phyloP scores from a whole-genome alignment of 2,113 vertebrate genomes.

The Delphinapterus leucas region DNA sequence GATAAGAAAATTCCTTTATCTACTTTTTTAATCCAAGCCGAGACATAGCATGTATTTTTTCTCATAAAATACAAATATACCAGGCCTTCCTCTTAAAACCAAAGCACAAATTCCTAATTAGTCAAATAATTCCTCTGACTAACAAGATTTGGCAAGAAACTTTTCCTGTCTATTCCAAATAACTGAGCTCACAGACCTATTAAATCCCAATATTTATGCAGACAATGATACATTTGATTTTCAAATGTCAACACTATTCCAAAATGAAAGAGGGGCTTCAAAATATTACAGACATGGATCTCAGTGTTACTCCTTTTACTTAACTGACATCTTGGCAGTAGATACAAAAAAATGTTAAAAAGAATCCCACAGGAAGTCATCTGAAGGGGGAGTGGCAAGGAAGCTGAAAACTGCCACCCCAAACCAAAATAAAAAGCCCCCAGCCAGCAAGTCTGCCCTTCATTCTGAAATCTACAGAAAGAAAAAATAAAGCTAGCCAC shows the following conservation, averaged over 20 bases:
- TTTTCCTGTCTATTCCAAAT: conserved; percentile 80
- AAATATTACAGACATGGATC: conserved; percentile 67
- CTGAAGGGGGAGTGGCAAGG: conserved; percentile 82
- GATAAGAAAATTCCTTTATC: conserved; percentile 38
- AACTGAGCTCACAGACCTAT: conserved; percentile 67
- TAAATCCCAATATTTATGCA: conserved; percentile 66
- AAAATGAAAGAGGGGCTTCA: conserved; percentile 74
- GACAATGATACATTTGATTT: conserved; percentile 68
- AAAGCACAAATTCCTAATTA: conserved; percentile 63
- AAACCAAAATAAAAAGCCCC: conserved; percentile 77
- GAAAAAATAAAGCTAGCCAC: conserved; percentile 63
- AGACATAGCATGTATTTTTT: not conserved
- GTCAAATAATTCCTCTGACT: conserved; percentile 67
- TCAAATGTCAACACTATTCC: conserved; percentile 75
- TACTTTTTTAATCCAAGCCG: conserved; percentile 1
- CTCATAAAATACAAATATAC: conserved; percentile 59
- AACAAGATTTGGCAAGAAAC: conserved; percentile 76
- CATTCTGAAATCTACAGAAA: conserved; percentile 58
- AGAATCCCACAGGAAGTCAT: conserved; percentile 86
- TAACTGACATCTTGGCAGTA: conserved; percentile 84
- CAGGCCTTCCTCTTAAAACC: conserved; percentile 60
- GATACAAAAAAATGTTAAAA: conserved; percentile 84
- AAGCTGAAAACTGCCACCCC: conserved; percentile 77
- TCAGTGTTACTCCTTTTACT: conserved; percentile 68
- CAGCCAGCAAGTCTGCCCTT: conserved; percentile 58